These are phyloP conservation scores for Monoplex corrugatus DNA, from an alignment of 2,888 invertebrate species.

Conservation along the genomic window DNA sequence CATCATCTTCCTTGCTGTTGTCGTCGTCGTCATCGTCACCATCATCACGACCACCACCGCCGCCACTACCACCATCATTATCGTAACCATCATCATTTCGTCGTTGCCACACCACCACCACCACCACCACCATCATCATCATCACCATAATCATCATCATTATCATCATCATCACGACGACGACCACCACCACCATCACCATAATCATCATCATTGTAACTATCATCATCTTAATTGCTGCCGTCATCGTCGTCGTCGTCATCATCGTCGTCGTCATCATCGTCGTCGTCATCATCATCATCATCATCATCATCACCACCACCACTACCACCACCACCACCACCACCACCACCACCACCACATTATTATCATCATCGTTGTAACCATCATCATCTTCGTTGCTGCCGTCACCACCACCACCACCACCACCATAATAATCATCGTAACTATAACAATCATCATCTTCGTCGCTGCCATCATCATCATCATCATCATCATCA, in stretches of 20 bases:
- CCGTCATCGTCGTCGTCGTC: neutral
- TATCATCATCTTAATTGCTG: neutral
- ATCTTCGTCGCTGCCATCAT: neutral
- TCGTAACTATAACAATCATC: neutral
- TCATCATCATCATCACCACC: neutral
- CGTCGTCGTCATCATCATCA: neutral
- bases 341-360: neutral
- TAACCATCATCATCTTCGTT: too few species aligned
- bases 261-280: neutral
- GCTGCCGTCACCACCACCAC: neutral
- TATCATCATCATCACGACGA: too few species aligned
- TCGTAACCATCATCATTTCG: too few species aligned
- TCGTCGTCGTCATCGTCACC: too few species aligned
- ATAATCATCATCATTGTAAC: neutral
- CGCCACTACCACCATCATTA: too few species aligned
- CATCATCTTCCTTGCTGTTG: too few species aligned
- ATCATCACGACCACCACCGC: too few species aligned
- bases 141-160: too few species aligned
- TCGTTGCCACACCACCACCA: too few species aligned
- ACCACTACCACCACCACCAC: neutral
- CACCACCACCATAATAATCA: neutral
- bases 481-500: neutral
- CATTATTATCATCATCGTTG: too few species aligned
- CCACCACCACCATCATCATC: too few species aligned
- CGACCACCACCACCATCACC: too few species aligned